Conservation (phyloP, 2,797 vertebrate genomes). For the Leptoclinus maculatus region DNA sequence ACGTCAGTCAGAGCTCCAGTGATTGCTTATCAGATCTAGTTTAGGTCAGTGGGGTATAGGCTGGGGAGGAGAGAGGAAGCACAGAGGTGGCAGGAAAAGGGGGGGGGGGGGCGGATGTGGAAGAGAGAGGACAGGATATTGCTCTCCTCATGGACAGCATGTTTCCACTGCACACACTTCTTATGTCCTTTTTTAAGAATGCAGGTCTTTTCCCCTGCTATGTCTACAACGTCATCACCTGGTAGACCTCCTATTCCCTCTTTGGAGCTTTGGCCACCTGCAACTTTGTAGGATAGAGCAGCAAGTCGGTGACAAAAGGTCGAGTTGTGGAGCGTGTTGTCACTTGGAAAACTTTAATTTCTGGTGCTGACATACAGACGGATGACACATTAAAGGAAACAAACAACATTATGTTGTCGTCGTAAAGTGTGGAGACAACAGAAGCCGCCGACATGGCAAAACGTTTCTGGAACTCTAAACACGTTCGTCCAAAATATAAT, state of each 20-base stretch:
- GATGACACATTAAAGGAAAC: slow-evolving; percentile 8
- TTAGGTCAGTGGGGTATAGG: slow-evolving; percentile 6
- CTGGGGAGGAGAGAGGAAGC: neutral
- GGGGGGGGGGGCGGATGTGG: neutral
- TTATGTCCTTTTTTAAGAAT: slow-evolving; percentile 18
- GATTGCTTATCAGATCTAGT: slow-evolving; percentile 41
- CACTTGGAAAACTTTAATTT: slow-evolving; percentile 10
- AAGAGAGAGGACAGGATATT: slow-evolving; percentile 56
- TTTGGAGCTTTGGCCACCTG: neutral
- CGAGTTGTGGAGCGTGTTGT: neutral
- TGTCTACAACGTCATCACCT: neutral
- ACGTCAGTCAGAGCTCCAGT: slow-evolving; percentile 27
- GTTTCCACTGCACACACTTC: slow-evolving; percentile 43
- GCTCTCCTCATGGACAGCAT: slow-evolving; percentile 39
- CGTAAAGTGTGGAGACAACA: neutral
- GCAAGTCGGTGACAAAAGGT: neutral
- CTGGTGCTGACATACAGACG: slow-evolving; percentile 9
- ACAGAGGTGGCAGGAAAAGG: slow-evolving; percentile 22
- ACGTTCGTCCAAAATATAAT: neutral
- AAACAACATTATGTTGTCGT: fast-evolving
- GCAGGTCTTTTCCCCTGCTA: neutral
- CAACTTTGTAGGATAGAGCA: neutral
- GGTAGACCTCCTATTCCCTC: neutral
- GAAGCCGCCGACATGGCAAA: neutral
- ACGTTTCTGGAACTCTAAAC: neutral